Evolutionary conservation across 2,888 invertebrate genomes (phyloP), one percentile per base, ranked within the genome.

Genomic region (Cyrtodaria siliqua): DNA sequence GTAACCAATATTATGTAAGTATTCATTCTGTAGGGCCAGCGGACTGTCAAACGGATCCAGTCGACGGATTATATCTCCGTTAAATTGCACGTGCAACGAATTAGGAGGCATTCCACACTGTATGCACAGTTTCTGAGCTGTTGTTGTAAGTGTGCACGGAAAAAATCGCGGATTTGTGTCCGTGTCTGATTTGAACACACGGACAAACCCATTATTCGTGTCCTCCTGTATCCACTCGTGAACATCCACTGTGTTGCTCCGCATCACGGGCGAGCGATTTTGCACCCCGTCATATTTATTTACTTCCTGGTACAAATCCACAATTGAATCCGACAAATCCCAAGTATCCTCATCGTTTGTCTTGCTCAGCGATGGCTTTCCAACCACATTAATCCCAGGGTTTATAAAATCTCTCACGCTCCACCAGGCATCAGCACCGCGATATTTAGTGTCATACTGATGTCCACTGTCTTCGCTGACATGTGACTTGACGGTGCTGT

Each of bases 1-100:
- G 84, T 91, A 92, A 0, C 93, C 93, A 20, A 93, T 87, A n/a
- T 86, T 87, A 29, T 88, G 81, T 49, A 93, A 87, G 80, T 91
- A 92, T 66, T 93, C 93, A 83, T 93, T 93, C 87, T 93, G 93
- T 55, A 93, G 84, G 2, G 89, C 90, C 71, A 93, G 83, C 0
- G 93, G 93, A 80, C 91, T 89, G 53, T 93, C 93, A 79, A 91
- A 90, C 0, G 91, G 88, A 52, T 93, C 92, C 74, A 93, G 84
- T 20, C 93, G 81, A 12, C 90, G 84, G 56, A 93, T 91, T 20
- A 91, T 87, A 75, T 93, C 93, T 0, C 93, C 93, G 75, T 92
- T 91, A 42, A 90, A 82, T 81, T 93, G 93, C 14, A 93, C 88
- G 77, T 93, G 92, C 61, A 93, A 83, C 0, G 91, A 87, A 74